Evolutionary conservation across 2,797 vertebrate genomes (phyloP).

Genomic region (Somateria mollissima): DNA sequence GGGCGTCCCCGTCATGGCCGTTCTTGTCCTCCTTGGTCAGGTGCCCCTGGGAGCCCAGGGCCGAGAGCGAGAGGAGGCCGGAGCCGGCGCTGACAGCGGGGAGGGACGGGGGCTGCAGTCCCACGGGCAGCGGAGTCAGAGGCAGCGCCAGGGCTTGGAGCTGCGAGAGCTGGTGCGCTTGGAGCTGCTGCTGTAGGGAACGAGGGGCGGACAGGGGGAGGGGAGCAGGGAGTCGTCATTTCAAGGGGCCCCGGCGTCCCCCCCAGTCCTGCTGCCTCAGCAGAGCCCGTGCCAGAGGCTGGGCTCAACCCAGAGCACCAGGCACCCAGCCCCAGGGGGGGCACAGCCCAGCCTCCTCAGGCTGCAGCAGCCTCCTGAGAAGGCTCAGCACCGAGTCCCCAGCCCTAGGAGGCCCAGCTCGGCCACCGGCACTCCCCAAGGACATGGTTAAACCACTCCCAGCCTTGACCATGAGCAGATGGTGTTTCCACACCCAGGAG

Average conservation of each 20-base stretch:
- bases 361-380: neutral
- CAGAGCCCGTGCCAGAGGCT: neutral
- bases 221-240: neutral
- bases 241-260: fast-evolving
- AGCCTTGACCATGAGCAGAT: neutral
- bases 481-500: neutral
- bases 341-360: neutral
- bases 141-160: conserved; percentile 96
- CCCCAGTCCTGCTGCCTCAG: neutral
- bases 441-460: neutral
- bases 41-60: conserved; percentile 94
- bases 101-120: conserved; percentile 89
- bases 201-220: neutral
- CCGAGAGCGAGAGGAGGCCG: conserved; percentile 93
- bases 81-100: conserved; percentile 92
- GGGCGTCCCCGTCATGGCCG: conserved; percentile 88
- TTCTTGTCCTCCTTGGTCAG: conserved; percentile 98
- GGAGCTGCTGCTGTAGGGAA: conserved; percentile 97
- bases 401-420: neutral
- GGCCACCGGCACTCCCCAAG: neutral
- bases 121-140: conserved; percentile 92
- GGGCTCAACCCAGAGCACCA: neutral
- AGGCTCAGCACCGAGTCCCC: neutral
- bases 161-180: conserved; percentile 98
- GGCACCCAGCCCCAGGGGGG: neutral